Conservation (phyloP, 2,113 vertebrate genomes). For the Marmota flaviventris region DNA sequence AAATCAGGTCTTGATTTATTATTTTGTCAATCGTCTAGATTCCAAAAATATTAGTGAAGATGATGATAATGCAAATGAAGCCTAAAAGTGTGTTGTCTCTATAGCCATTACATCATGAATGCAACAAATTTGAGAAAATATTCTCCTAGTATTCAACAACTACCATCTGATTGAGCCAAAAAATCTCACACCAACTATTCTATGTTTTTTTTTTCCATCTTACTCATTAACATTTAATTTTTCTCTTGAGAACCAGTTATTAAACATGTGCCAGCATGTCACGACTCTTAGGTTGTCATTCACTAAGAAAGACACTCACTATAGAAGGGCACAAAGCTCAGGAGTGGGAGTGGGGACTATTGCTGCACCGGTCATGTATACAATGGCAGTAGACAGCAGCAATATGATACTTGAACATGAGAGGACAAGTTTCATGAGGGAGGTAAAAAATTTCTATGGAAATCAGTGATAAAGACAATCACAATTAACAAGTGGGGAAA, state of each 20-base stretch:
- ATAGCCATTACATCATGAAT: background rate
- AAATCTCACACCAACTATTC: background rate
- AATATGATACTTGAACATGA: background rate
- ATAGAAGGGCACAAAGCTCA: background rate
- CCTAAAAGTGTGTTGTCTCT: background rate
- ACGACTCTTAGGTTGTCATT: background rate
- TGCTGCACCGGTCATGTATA: background rate
- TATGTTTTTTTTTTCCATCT: background rate
- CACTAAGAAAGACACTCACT: background rate
- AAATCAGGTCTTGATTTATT: background rate
- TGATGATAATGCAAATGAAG: background rate
- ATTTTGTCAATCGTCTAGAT: background rate
- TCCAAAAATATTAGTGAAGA: background rate
- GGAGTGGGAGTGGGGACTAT: background rate
- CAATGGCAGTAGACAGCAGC: background rate
- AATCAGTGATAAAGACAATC: background rate
- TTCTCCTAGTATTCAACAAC: background rate
- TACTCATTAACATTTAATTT: background rate
- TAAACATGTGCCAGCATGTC: background rate
- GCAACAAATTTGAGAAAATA: slow-evolving; percentile 6
- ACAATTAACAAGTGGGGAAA: background rate
- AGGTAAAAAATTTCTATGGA: background rate
- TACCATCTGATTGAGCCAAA: background rate
- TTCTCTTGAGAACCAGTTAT: background rate
- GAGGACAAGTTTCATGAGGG: background rate